These are phyloP conservation scores for Hartigia nigra DNA, from an alignment of 2,888 invertebrate species.

Conservation along the genomic window DNA sequence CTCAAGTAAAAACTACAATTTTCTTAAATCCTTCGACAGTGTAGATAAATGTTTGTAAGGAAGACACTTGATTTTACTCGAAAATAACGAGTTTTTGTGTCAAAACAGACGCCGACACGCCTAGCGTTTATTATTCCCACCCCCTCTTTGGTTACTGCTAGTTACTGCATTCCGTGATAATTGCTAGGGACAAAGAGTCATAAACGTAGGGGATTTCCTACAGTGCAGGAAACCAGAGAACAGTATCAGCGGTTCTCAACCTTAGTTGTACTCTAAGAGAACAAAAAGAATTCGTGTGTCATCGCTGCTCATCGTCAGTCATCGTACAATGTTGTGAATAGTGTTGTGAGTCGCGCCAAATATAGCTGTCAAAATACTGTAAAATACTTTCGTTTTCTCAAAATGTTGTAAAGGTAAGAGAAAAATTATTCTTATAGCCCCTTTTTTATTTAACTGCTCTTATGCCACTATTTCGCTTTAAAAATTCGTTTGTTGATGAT, in stretches of 20 bases:
- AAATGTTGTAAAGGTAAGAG: background rate
- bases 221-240: background rate
- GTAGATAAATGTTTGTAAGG: background rate
- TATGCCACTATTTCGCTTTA: background rate
- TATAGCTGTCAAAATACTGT: background rate
- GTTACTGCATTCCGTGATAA: slow-evolving; percentile 23
- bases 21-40: background rate
- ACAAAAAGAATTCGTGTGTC: background rate
- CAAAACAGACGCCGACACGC: slow-evolving; percentile 59
- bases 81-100: slow-evolving; percentile 25
- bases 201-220: background rate
- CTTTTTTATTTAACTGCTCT: background rate
- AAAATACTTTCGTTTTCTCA: background rate
- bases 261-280: background rate
- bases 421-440: background rate
- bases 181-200: slow-evolving; percentile 1
- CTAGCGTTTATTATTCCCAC: slow-evolving; percentile 56
- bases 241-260: background rate
- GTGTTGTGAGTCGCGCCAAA: background rate
- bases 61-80: background rate
- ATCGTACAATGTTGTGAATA: background rate
- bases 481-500: background rate
- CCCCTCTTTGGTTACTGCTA: slow-evolving; percentile 34
- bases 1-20: background rate
- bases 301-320: too few relatives aligned